Percentiles rank a stretch among this genome's conserved stretches.
Evolutionary conservation across 1,140 invertebrate species (phyloP).

Genomic region (Cyrtorhinus lividipennis): DNA sequence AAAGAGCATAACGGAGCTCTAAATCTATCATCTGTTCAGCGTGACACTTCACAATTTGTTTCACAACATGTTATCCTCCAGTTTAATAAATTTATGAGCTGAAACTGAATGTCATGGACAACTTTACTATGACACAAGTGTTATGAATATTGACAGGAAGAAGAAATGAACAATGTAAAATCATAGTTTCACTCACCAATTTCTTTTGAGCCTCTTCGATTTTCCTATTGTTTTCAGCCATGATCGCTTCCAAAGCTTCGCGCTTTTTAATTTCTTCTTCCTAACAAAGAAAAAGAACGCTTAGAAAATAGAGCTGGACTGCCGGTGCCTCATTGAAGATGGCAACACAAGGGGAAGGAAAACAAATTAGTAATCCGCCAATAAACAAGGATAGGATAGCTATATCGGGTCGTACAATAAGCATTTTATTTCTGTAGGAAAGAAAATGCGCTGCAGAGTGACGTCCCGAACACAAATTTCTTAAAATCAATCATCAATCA

Average conservation of each 20-base stretch:
- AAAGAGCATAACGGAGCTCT: no score
- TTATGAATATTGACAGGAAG: neutral
- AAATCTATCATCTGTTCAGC: no score
- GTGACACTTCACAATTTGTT: neutral
- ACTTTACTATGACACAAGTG: neutral
- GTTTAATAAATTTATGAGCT: conserved; percentile 1
- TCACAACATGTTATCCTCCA: conserved; percentile 10
- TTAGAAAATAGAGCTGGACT: neutral
- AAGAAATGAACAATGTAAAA: neutral
- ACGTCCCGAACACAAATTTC: no score
- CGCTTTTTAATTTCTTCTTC: conserved; percentile 90
- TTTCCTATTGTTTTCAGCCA: conserved; percentile 95
- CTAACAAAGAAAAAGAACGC: conserved; percentile 42
- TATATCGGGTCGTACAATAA: no score
- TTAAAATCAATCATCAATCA: no score
- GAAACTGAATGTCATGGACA: conserved; percentile 1
- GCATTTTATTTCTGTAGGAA: no score
- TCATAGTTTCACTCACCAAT: conserved; percentile 50
- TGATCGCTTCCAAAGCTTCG: conserved; percentile 86
- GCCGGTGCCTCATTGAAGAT: neutral
- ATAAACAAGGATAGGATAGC: no score
- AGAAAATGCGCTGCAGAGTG: no score
- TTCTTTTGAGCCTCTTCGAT: conserved; percentile 93
- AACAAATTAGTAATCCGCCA: no score
- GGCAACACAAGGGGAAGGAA: neutral